Conservation (phyloP, 2,888 invertebrate genomes). For the Ormyrus rosae region DNA sequence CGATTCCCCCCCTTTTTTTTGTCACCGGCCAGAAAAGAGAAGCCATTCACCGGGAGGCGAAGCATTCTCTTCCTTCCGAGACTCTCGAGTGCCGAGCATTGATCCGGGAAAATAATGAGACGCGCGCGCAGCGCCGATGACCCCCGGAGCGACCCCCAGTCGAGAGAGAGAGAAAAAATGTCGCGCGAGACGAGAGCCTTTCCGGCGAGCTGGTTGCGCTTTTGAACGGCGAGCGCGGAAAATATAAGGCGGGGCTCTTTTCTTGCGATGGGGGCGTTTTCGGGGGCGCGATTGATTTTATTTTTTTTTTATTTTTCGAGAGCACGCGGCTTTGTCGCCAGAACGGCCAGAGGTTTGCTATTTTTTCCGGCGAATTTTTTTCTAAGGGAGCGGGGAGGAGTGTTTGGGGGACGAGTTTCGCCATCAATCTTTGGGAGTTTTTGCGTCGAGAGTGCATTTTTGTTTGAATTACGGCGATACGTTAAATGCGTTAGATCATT, state of each 20-base stretch:
- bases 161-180: not conserved
- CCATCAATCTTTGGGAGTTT: not conserved
- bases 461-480: too few relatives aligned
- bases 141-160: not conserved
- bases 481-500: too few relatives aligned
- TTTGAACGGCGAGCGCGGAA: not conserved
- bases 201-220: not conserved
- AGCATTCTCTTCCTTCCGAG: slow-evolving; percentile 35
- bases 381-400: not conserved
- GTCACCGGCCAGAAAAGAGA: not conserved
- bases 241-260: slow-evolving; percentile 28
- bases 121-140: not conserved
- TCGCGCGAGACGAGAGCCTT: not conserved
- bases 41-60: too few relatives aligned
- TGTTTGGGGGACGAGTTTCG: not conserved
- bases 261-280: not conserved
- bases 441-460: too few relatives aligned
- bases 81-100: too few relatives aligned
- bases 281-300: not conserved
- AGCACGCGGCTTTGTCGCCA: not conserved
- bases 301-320: slow-evolving; percentile 1
- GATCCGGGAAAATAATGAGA: not conserved
- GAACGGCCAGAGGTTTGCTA: slow-evolving; percentile 10
- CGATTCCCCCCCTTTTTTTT: not conserved
- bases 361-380: slow-evolving; percentile 21